Evolutionary conservation across 64 coral and sea anemone genomes (phyloP), one percentile per base, ranked within the genome.

Genomic region (Montipora sp.): DNA sequence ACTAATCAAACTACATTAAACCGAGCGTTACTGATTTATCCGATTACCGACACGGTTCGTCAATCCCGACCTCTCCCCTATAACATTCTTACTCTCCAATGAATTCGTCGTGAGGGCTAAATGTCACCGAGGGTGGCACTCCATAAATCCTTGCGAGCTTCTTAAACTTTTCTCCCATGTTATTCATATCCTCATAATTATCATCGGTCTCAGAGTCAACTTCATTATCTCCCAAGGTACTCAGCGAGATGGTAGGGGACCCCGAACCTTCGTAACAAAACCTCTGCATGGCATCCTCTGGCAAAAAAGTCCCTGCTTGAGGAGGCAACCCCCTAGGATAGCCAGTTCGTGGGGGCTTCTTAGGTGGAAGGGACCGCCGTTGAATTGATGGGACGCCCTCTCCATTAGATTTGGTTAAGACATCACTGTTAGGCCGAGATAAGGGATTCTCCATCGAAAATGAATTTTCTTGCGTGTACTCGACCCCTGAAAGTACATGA

Each of bases 131-230:
- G 23, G 84, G 92, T 24, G 90, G 59, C 77, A 74, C 79, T 24
- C 95, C 92, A 84, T 94, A 97, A 83, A 97, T 91, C 18, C 75
- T 84, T 8, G 92, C 95, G 12, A 97, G 84, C 47, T 92, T 97
- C 13, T 85, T 90, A 27, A 94, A 97, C 16, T 92, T 90, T 1
- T 94, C 92, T 55, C 95, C 95, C 66, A 94, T 92, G 48, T 91
- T 24, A 49, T 90, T 85, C 72, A 97, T 77, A 14, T 75, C 81
- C 76, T 94, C 83, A 80, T 79, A 94, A 47, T 82, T 82, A 45
- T 94, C 69, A 77, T 84, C 87, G 12, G 75, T 22, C 19, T 90
- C 77, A 16, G 75, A 80, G 5, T 90, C 93, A 2, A 73, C 84
- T 22, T 77, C 63, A 10, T 77, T 89, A 43, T 90, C 94, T 80